Conservation (phyloP, 2,113 vertebrate species). For the Eira barbara region DNA sequence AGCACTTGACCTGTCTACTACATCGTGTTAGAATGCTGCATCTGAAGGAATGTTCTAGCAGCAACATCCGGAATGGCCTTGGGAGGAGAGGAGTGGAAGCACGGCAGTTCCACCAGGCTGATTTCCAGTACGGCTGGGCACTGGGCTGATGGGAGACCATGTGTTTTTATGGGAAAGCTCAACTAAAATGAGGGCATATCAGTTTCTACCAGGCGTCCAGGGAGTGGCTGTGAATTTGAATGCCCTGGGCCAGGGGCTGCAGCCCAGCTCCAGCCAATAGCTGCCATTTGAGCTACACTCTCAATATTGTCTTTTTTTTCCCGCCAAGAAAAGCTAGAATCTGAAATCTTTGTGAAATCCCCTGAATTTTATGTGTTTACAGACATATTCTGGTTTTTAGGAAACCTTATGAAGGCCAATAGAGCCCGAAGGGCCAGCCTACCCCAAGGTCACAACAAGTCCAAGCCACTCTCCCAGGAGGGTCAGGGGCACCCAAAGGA, state of each 20-base stretch:
- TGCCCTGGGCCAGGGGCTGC: background rate
- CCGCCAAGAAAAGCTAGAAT: background rate
- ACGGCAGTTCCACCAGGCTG: background rate
- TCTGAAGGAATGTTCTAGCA: background rate
- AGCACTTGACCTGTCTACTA: background rate
- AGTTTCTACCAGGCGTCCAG: background rate
- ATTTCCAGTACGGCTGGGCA: background rate
- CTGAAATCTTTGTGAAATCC: background rate
- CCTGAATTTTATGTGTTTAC: background rate
- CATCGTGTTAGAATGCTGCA: accelerated
- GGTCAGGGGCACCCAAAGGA: background rate
- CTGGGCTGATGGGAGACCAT: background rate
- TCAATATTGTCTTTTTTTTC: background rate
- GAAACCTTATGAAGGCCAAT: background rate
- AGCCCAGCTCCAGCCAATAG: background rate
- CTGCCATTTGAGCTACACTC: background rate
- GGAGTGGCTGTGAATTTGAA: background rate
- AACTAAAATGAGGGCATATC: background rate
- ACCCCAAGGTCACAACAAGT: background rate
- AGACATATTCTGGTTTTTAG: background rate
- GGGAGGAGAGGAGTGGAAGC: background rate
- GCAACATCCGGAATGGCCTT: background rate
- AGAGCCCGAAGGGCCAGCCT: background rate
- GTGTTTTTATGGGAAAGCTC: background rate
- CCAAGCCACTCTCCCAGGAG: background rate